Base-by-base conservation (phyloP, 2,797 vertebrate genomes). In the Odontamblyopus rebecca region DNA sequence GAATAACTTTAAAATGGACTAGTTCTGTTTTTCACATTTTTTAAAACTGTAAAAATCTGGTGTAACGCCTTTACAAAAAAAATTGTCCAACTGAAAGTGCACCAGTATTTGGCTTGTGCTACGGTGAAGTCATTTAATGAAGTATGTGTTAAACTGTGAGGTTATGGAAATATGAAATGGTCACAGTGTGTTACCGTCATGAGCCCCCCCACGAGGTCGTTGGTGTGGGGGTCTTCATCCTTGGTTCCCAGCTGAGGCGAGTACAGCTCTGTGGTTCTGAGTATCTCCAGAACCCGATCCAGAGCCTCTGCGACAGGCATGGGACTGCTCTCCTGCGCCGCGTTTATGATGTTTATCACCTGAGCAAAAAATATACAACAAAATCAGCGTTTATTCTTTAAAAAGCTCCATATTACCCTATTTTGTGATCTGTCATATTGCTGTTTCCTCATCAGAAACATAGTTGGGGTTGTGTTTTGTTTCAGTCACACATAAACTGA, bases 271-370 rank as follows among this genome's bases (percentile, higher is more conserved):
- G 96, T 96, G 78, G 96, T 96, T 88, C 97, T 94, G 76, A 99
- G 93, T 75, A 99, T 99, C 89, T 99, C 97, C 88, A 99, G 92
- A 81, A 98, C 97, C 0, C 95, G 95, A 76, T 98, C 96, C 89
- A 99, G 93, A 71, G 97, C 97, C 88, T 98, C 96, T 0, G 95
- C 96, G 73, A 99, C 97, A 0, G 95, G 95, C 92, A 96, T 85
- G 0, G 97, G 95, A 69, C 97, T 98, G 91, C 94, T 97, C 80
- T 98, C 97, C 94, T 98, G 98, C 32, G 96, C 97, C 71, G 96
- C 95, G 32, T 95, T 98, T 90, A 99, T 98, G 89, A 99, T 98
- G 89, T 96, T 99, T 85, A 99, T 99, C 30, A 98, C 96, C 98
- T 99, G 82, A 19, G 64, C 50, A 2, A 38, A 29, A 80, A 18